These are phyloP conservation scores for Eristalis pertinax DNA, from an alignment of 2,888 invertebrate species.

Conservation along the genomic window DNA sequence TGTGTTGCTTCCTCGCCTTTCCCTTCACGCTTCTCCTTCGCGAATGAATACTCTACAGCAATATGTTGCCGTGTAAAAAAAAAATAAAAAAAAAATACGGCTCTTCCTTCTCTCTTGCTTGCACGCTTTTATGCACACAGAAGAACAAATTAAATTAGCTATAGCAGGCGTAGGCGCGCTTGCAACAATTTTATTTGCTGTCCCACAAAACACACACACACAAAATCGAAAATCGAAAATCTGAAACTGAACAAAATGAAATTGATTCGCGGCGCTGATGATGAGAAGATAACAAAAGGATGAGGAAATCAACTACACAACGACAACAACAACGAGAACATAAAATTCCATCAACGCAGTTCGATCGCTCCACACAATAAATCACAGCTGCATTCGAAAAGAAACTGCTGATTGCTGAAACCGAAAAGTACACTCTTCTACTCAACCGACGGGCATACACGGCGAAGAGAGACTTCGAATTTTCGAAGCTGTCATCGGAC, in stretches of 20 bases:
- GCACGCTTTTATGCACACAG: constrained; percentile 10
- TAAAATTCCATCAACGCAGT: constrained; percentile 58
- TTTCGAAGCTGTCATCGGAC: not conserved
- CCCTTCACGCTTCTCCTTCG: not conserved
- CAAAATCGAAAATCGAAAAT: constrained; percentile 1
- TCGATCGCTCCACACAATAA: constrained; percentile 21
- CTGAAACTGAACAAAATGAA: constrained; percentile 25
- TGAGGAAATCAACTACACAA: constrained; percentile 65
- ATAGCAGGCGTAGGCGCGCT: not conserved
- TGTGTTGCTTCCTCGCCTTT: constrained; percentile 11
- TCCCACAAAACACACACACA: constrained; percentile 36
- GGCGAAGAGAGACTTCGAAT: not conserved
- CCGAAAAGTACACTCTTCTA: not conserved
- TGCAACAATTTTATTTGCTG: not conserved
- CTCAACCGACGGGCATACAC: not conserved
- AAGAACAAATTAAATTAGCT: not conserved
- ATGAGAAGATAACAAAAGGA: constrained; percentile 68
- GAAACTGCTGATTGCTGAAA: constrained; percentile 37
- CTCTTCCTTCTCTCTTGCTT: too few relatives aligned
- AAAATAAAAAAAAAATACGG: too few relatives aligned
- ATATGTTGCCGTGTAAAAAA: not conserved
- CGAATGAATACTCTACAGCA: not conserved
- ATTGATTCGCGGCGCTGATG: constrained; percentile 51
- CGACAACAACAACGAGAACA: constrained; percentile 62
- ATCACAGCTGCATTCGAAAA: constrained; percentile 65